phyloP scores from a whole-genome alignment of 1,140 invertebrate genomes.

The Platyura marginata region DNA sequence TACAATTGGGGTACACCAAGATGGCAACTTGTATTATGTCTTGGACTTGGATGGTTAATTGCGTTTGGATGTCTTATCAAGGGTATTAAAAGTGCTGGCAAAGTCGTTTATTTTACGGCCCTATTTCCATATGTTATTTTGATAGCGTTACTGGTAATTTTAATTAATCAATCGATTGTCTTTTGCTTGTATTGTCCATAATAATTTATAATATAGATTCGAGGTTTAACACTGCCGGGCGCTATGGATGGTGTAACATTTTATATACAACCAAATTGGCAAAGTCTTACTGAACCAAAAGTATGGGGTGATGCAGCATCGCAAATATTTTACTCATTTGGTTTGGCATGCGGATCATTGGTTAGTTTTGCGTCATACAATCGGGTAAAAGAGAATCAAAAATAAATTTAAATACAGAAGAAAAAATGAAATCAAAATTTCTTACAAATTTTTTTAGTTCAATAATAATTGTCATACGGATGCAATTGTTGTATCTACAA shows the following conservation, averaged over 20 bases:
- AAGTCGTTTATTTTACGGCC: slow-evolving; percentile 61
- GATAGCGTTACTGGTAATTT: slow-evolving; percentile 26
- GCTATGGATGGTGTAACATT: slow-evolving; percentile 48
- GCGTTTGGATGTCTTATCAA: slow-evolving; percentile 49
- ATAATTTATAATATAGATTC: slow-evolving; percentile 27
- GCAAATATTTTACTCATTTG: slow-evolving; percentile 57
- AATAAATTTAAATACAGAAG: neutral
- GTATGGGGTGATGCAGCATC: slow-evolving; percentile 45
- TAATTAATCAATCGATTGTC: too few species aligned
- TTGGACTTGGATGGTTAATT: slow-evolving; percentile 51
- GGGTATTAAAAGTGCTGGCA: slow-evolving; percentile 59
- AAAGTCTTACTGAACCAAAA: slow-evolving; percentile 14
- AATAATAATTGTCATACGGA: slow-evolving; percentile 46
- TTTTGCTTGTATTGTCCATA: too few species aligned
- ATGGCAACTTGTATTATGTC: slow-evolving; percentile 36
- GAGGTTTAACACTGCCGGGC: slow-evolving; percentile 53
- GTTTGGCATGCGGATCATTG: slow-evolving; percentile 48
- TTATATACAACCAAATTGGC: slow-evolving; percentile 53
- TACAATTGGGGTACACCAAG: neutral
- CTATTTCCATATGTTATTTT: slow-evolving; percentile 63
- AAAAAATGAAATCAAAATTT: neutral
- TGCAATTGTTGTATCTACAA: slow-evolving; percentile 42
- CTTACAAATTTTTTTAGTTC: slow-evolving; percentile 9
- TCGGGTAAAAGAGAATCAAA: too few species aligned
- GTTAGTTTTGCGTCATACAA: slow-evolving; percentile 59